phyloP scores from a whole-genome alignment of 2,113 vertebrate species.

The Pluvianellus socialis region DNA sequence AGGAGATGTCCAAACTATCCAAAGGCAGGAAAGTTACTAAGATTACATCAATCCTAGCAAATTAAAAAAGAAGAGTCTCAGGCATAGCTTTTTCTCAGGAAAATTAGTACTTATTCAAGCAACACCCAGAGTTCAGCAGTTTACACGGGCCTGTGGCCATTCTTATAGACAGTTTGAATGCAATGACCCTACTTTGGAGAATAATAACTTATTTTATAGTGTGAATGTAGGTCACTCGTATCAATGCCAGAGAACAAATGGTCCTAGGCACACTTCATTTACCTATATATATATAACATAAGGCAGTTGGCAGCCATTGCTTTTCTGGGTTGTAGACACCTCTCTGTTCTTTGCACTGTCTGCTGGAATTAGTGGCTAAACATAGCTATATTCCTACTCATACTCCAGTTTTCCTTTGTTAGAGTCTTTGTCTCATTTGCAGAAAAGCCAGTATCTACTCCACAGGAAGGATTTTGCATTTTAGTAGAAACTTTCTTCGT shows the following conservation, averaged over 20 bases:
- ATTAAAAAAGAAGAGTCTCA: background rate
- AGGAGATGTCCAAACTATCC: background rate
- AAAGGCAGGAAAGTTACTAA: background rate
- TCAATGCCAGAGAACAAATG: background rate
- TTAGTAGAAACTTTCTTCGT: background rate
- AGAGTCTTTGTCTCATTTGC: background rate
- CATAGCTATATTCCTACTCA: background rate
- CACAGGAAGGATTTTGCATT: background rate
- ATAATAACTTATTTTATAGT: background rate
- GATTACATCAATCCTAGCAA: background rate
- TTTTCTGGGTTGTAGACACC: background rate
- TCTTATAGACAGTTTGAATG: background rate
- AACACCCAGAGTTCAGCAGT: background rate
- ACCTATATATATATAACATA: background rate
- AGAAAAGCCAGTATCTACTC: background rate
- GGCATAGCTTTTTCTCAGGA: background rate
- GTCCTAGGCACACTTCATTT: background rate
- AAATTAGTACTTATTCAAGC: background rate
- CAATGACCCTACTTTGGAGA: background rate
- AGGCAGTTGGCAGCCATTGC: background rate
- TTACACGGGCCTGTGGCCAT: background rate
- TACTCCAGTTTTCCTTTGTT: background rate
- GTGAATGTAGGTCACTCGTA: background rate
- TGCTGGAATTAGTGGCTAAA: background rate
- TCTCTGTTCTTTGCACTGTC: background rate